Base-by-base conservation (phyloP, 2,888 invertebrate genomes). In the Pandemis corylana region DNA sequence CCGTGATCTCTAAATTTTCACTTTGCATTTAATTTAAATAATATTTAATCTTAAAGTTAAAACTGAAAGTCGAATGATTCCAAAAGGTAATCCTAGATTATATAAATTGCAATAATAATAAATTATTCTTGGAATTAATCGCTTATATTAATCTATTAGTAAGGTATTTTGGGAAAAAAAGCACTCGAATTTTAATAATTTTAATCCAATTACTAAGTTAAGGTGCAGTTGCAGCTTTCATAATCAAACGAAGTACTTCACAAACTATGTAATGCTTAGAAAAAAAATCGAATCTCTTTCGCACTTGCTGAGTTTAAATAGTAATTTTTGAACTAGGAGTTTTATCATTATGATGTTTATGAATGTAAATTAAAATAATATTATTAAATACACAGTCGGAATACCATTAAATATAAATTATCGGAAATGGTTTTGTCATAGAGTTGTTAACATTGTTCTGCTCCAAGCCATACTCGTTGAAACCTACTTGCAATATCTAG, bases 1-100 rank as follows among this genome's bases (percentile, higher is more conserved):
- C 85, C 82, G 87, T 91, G 93, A 93, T 93, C 92, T 93, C 93
- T 84, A 90, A 92, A 91, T 89, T 89, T 82, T 82, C 75, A 84
- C 82, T 81, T 88, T 89, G 91, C 91, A 92, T 93, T 93, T 93
- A 91, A 89, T 90, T 89, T 81, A 84, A 86, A 84, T 81, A 78
- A 77, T 82, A 80, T 81, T 79, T 81, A 82, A 83, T 84, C 79
- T 85, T 84, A 82, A 84, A 86, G 83, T 81, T 83, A 81, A 80
- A 77, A 76, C 77, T 78, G 83, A 81, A 84, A 84, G 80, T 83
- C 65, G 82, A 61, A 71, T 71, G 72, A 76, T 72, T 76, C 71
- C 70, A 63, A 75, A 79, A 85, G 68, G 68, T 62, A 75, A 72
- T 67, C 56, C 74, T 77, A 68, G 73, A 65, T 71, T 76, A 72